Conservation (phyloP, 1,140 invertebrate genomes). For the Caenorhabditis latens region DNA sequence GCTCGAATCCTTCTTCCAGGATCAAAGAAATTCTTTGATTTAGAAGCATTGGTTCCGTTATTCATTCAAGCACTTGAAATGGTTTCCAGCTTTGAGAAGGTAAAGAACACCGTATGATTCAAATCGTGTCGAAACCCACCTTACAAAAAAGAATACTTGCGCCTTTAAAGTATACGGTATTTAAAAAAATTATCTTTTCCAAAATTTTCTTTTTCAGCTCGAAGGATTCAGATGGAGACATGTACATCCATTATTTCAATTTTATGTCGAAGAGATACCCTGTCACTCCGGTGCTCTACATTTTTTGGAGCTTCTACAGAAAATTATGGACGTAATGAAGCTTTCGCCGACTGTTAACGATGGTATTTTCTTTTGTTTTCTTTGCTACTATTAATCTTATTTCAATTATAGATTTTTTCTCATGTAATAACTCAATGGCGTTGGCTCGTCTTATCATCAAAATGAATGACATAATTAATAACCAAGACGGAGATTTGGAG, state of each 20-base stretch:
- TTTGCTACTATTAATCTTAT: background rate
- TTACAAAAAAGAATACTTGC: too few relatives aligned
- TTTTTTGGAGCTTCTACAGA: background rate
- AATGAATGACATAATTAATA: background rate
- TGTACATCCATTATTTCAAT: background rate
- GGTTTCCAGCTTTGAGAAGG: conserved; percentile 8
- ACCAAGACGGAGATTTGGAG: background rate
- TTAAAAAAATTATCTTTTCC: too few relatives aligned
- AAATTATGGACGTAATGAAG: background rate
- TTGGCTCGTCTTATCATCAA: background rate
- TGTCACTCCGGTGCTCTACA: background rate
- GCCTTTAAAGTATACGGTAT: too few relatives aligned
- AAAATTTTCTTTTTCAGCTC: background rate
- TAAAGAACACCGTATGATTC: background rate
- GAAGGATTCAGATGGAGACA: background rate
- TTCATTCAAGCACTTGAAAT: background rate
- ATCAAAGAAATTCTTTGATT: too few relatives aligned
- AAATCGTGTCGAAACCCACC: too few relatives aligned
- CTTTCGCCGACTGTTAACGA: background rate
- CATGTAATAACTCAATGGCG: background rate
- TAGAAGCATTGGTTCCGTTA: background rate
- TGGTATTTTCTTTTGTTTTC: background rate
- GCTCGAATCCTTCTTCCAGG: background rate
- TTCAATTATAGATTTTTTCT: conserved; percentile 5
- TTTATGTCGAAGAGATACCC: background rate